Base-by-base conservation (phyloP, 2,113 vertebrate species). In the Desmodus rotundus region DNA sequence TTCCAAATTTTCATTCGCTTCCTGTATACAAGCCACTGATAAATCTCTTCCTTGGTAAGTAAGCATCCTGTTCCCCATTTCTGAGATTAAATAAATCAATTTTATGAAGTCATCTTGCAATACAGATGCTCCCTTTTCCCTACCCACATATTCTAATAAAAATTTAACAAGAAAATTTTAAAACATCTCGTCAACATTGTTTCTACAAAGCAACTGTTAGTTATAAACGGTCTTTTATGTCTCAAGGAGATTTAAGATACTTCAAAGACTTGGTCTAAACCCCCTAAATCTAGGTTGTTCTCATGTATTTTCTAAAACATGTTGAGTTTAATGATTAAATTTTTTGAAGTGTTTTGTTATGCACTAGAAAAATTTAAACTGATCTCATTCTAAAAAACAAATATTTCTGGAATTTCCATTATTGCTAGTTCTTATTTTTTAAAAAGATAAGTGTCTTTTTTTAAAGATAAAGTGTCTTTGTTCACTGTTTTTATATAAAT, bases 131-230 rank as follows among this genome's bases (percentile, higher is more conserved):
- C 90, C 72, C 85, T 97, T 94, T 97, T 78, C 91, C 61, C 41
- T 85, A 89, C 70, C 24, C 88, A 93, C 91, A 86, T 88, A 96
- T 96, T 95, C 96, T 93, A 95, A 95, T 97, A 97, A 98, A 97
- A 97, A 74, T 94, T 96, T 97, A 95, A 97, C 93, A 95, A 96
- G 89, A 89, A 97, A 84, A 58, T 70, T 91, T 96, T 93, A 89
- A 97, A 96, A 92, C 91, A 86, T 92, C 88, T 97, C 77, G 12
- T 95, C 94, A 90, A 54, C 52, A 16, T 91, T 97, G 94, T 97
- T 96, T 97, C 89, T 89, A 96, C 86, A 96, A 91, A 95, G 89
- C 89, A 97, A 92, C 72, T 70, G 41, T 92, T 88, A 38, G 91
- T 87, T 96, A 58, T 97, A 97, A 97, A 96, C 94, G 97, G 54